Conservation (phyloP, 2,113 vertebrate genomes). For the Anoplopoma fimbria region DNA sequence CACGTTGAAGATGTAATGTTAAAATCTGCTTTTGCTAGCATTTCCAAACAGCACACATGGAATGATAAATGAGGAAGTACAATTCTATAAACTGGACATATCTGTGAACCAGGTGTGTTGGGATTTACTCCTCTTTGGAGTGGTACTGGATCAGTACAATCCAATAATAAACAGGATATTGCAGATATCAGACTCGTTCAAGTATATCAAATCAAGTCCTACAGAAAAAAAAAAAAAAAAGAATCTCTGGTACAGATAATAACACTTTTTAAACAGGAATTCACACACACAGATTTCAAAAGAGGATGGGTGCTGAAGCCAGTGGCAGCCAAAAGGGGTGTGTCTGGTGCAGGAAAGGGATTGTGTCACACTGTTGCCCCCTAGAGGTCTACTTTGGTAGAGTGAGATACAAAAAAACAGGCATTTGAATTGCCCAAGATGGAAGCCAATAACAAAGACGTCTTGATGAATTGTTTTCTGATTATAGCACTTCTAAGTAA, state of each 20-base stretch:
- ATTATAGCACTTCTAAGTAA: neutral
- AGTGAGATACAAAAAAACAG: neutral
- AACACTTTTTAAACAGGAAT: neutral
- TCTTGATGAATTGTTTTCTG: neutral
- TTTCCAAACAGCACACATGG: neutral
- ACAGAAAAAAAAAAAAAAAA: neutral
- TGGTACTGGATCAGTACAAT: neutral
- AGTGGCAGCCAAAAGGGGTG: neutral
- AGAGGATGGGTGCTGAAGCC: slow-evolving; percentile 5
- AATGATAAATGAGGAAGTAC: neutral
- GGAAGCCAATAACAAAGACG: neutral
- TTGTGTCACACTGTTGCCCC: slow-evolving; percentile 38
- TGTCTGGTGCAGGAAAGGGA: neutral
- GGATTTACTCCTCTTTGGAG: neutral
- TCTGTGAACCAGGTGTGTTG: neutral
- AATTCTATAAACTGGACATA: neutral
- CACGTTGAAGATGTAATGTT: neutral
- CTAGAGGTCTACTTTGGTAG: slow-evolving; percentile 19
- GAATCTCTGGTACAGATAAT: neutral
- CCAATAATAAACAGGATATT: no score
- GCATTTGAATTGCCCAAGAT: neutral
- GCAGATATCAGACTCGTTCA: neutral
- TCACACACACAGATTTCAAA: neutral
- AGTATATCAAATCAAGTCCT: neutral
- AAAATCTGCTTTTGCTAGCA: neutral